Base-by-base conservation (phyloP, 2,113 vertebrate genomes). In the Cyphomyrus discorhynchus region DNA sequence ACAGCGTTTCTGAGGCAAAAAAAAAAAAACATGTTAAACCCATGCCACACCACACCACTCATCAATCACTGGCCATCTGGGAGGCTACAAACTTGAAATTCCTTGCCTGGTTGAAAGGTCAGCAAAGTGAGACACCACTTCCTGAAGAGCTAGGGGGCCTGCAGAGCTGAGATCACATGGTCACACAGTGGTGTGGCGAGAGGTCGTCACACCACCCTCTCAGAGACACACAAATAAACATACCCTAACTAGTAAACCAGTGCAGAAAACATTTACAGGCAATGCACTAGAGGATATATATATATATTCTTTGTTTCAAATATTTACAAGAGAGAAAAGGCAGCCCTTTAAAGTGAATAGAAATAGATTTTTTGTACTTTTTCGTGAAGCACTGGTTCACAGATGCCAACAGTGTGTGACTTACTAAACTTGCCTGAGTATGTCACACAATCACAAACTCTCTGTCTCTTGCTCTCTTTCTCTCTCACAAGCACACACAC, bases 291-390 rank as follows among this genome's bases (percentile, higher is more conserved):
- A 93, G 94, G 92, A 94, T 96, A 95, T 94, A 94, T 88, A 93
- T 90, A 93, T 93, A 93, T 92, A 93, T 91, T 88, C 45, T 83
- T 90, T 93, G 91, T 94, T 94, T 94, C 86, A 91, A 92, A 93
- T 97, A 98, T 97, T 95, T 97, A 97, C 95, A 98, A 90, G 91
- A 93, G 94, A 95, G 94, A 95, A 94, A 96, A 97, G 95, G 96
- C 96, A 97, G 97, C 97, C 97, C 97, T 98, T 96, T 93, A 92
- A 94, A 96, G 95, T 96, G 95, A 95, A 95, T 93, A 96, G 94
- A 96, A 96, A 95, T 93, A 93, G 90, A 93, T 83, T 35, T 92
- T 93, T 92, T 93, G 93, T 88, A 89, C 90, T 88, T 49, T 87
- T 93, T 94, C 92, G 93, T 93, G 95, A 97, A 97, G 95, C 96